These are phyloP conservation scores for Formica exsecta DNA, from an alignment of 1,140 invertebrate species.

Conservation along the genomic window DNA sequence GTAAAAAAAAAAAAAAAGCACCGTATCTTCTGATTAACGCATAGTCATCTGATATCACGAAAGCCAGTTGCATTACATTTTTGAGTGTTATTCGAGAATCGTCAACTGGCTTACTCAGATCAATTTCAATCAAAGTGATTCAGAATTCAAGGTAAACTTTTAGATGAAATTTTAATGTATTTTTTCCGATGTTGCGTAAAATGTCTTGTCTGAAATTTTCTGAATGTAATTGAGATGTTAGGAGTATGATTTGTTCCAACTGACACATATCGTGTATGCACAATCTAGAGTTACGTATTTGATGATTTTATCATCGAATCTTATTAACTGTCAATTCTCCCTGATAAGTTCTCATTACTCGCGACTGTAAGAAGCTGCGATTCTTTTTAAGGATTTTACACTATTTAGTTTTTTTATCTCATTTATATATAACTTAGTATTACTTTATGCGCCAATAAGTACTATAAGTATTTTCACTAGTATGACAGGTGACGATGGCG, in stretches of 20 bases:
- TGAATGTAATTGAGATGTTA: background rate
- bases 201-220: constrained; percentile 29
- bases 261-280: background rate
- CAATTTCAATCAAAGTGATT: constrained; percentile 7
- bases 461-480: constrained; percentile 6
- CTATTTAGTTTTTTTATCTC: background rate
- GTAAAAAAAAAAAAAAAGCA: background rate
- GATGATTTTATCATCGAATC: constrained; percentile 20
- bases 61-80: constrained; percentile 10
- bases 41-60: too few species aligned
- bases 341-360: background rate
- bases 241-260: constrained; percentile 9
- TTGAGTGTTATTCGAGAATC: background rate
- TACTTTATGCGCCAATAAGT: constrained; percentile 19
- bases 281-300: constrained; percentile 17
- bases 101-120: background rate
- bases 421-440: constrained; percentile 14
- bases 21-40: background rate
- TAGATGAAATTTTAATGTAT: constrained; percentile 2
- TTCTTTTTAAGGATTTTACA: constrained; percentile 21
- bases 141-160: background rate
- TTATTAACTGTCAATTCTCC: constrained; percentile 41
- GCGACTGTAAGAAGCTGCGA: background rate
- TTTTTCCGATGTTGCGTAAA: constrained; percentile 27
- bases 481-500: constrained; percentile 33